Evolutionary conservation across 2,797 vertebrate genomes (phyloP).

Genomic region (Chanos chanos): DNA sequence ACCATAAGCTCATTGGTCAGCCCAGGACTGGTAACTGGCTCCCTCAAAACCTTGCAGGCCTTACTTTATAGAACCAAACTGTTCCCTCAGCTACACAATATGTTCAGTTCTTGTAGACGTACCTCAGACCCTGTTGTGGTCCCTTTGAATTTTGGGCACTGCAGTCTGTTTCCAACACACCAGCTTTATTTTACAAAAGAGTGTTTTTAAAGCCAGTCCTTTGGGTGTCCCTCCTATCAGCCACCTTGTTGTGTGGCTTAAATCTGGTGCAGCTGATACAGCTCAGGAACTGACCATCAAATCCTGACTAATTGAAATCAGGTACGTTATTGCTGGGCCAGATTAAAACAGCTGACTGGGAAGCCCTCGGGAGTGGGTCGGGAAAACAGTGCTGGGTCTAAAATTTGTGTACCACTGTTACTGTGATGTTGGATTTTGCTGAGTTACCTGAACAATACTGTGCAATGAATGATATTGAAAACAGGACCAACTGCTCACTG

Average conservation of each 20-base stretch:
- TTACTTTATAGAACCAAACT: too few relatives aligned
- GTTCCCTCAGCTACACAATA: background rate
- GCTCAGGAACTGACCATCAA: too few relatives aligned
- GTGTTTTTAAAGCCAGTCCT: too few relatives aligned
- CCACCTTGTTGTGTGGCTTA: too few relatives aligned
- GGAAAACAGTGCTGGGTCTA: too few relatives aligned
- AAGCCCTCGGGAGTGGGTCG: too few relatives aligned
- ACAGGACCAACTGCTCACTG: too few relatives aligned
- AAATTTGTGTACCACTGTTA: conserved; percentile 28
- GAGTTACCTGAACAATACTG: conserved; percentile 23
- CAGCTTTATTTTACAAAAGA: conserved; percentile 31
- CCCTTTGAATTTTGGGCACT: conserved; percentile 4
- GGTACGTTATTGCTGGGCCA: too few relatives aligned
- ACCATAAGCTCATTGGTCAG: background rate
- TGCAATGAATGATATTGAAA: conserved; percentile 49
- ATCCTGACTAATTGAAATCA: too few relatives aligned
- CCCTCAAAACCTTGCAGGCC: conserved; percentile 3
- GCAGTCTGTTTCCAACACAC: conserved; percentile 11
- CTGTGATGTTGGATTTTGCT: conserved; percentile 50
- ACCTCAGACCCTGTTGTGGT: background rate
- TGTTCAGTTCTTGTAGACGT: background rate
- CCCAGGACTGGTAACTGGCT: background rate
- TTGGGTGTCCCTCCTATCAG: too few relatives aligned
- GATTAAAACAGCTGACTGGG: too few relatives aligned
- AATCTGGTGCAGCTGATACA: too few relatives aligned